These are phyloP conservation scores for Paradoxurus hermaphroditus DNA, from an alignment of 2,113 vertebrate species.

Conservation along the genomic window DNA sequence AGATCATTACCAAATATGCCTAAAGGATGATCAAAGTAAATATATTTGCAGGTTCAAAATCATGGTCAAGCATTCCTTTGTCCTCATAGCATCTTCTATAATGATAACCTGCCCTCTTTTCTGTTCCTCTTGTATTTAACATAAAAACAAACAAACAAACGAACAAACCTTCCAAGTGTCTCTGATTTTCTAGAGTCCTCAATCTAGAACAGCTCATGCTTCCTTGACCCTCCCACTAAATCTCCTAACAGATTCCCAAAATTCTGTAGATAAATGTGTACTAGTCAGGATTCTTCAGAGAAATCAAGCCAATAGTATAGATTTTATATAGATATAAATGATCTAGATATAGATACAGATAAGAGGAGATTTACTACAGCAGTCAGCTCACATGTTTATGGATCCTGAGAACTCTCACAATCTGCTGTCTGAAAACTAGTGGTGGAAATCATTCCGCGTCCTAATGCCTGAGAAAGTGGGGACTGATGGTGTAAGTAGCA, in stretches of 20 bases:
- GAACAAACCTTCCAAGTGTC: no score
- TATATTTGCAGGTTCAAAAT: background rate
- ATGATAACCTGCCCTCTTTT: background rate
- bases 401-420: background rate
- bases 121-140: background rate
- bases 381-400: background rate
- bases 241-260: background rate
- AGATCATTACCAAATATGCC: background rate
- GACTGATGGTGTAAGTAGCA: background rate
- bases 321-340: background rate
- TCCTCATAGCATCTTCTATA: background rate
- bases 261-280: background rate
- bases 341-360: background rate
- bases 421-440: background rate
- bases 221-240: background rate
- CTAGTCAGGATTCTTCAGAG: background rate
- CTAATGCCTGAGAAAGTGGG: background rate
- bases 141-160: no score
- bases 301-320: background rate
- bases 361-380: background rate
- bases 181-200: background rate
- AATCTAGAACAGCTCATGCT: background rate
- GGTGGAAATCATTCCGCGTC: background rate
- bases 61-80: background rate
- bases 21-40: background rate